These are phyloP conservation scores for Penaeus chinensis DNA, from an alignment of 1,140 invertebrate genomes.

Conservation along the genomic window DNA sequence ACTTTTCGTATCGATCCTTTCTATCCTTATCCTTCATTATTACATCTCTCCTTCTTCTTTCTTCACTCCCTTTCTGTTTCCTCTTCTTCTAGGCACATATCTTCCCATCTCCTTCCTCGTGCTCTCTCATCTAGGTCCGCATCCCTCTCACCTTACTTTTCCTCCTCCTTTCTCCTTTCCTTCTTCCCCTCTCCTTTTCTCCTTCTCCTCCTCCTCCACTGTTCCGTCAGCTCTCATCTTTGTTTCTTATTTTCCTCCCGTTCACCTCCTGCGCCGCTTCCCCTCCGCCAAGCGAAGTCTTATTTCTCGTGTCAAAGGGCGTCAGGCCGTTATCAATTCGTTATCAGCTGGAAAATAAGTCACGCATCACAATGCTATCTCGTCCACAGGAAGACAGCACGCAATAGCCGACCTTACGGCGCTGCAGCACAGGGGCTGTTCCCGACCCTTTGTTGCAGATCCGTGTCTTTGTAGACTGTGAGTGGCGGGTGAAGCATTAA, in stretches of 20 bases:
- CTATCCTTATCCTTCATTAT: neutral
- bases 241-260: neutral
- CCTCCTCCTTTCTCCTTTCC: neutral
- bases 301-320: conserved; percentile 36
- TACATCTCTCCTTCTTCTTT: neutral
- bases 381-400: conserved; percentile 27
- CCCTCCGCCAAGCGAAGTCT: conserved; percentile 6
- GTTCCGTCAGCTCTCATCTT: neutral
- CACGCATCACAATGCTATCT: conserved; percentile 50
- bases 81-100: neutral
- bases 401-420: conserved; percentile 3
- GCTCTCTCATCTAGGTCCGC: neutral
- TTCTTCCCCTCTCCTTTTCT: neutral
- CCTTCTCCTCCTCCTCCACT: neutral
- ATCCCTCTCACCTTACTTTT: neutral
- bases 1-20: no score
- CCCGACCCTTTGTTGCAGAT: conserved; percentile 34
- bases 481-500: conserved; percentile 25
- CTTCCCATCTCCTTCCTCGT: no score
- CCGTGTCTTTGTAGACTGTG: conserved; percentile 18
- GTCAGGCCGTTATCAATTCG: conserved; percentile 40
- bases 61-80: neutral
- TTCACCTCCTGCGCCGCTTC: neutral
- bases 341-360: conserved; percentile 52
- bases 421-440: conserved; percentile 10